Evolutionary conservation across 2,888 invertebrate species (phyloP).

Genomic region (Bhutanitis thaidina): DNA sequence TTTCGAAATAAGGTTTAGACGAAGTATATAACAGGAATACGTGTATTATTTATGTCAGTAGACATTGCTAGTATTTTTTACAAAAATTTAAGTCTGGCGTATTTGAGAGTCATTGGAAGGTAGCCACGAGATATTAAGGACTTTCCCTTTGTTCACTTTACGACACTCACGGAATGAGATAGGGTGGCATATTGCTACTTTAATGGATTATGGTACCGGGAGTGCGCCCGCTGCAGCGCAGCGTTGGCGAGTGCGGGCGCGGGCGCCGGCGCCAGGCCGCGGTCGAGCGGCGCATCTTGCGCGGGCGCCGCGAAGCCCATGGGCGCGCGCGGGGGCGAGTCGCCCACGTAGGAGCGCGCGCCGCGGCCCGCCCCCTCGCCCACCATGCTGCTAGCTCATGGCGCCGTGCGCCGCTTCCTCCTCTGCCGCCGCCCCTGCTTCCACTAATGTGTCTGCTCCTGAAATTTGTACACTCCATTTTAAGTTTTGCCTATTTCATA

Average conservation of each 20-base stretch:
- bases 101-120: no score
- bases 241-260: conserved; percentile 56
- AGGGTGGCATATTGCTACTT: no score
- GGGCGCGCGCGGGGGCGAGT: conserved; percentile 80
- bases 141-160: no score
- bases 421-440: conserved; percentile 43
- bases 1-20: no score
- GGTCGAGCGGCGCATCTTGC: conserved; percentile 80
- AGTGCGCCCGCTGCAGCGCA: conserved; percentile 86
- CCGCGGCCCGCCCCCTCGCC: conserved; percentile 83
- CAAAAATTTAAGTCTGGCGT: no score
- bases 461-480: background rate
- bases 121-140: no score
- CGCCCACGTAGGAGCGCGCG: conserved; percentile 82
- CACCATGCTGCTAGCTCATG: conserved; percentile 78
- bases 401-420: conserved; percentile 58
- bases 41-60: no score
- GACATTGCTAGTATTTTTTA: no score
- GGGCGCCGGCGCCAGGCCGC: conserved; percentile 61
- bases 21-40: no score
- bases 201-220: conserved; percentile 54
- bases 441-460: conserved; percentile 36
- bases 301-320: conserved; percentile 80
- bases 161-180: no score
- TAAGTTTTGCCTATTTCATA: background rate